Base-by-base conservation (phyloP, 2,113 vertebrate genomes). In the Dromiciops gliroides region DNA sequence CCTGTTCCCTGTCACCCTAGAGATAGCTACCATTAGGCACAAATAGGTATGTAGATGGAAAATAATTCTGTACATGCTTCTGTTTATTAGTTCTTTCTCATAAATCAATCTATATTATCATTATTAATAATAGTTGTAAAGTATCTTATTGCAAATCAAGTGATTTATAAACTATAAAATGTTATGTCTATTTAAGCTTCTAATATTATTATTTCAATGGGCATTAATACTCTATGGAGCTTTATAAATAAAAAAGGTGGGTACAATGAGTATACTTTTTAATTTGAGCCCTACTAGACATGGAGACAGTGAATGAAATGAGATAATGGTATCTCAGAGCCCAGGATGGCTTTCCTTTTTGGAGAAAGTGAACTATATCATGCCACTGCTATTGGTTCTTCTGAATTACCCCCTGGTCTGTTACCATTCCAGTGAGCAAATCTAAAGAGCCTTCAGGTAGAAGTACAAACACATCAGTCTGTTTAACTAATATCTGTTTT, bases 401-500 rank as follows among this genome's bases (percentile, higher is more conserved):
- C 49, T 50, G 19, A 25, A 3, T 23, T 60, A 3, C 47, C 31
- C 37, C 9, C 47, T 22, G 9, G 24, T 5, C 12, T 0, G 90
- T 91, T 96, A 91, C 60, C 60, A 16, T 9, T 12, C 16, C 92
- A 89, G 51, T 88, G 92, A 97, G 95, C 51, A 25, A 0, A 95
- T 94, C 89, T 51, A 49, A 67, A 51, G 22, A 97, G 10, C 26
- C 92, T 75, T 2, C 50, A 94, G 56, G 50, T 93, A 53, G 67
- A 52, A 89, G 49, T 23, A 8, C 75, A 96, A 94, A 91, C 89
- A 26, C 95, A 96, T 97, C 91, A 97, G 93, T 95, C 48, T 95
- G 91, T 98, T 96, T 83, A 97, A 67, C 60, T 97, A 97, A 93
- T 94, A 95, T 95, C 93, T 95, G 53, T 50, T 91, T 97, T 37